These are phyloP conservation scores for Drosophila helvetica DNA, from an alignment of 2,888 invertebrate species.

Conservation along the genomic window DNA sequence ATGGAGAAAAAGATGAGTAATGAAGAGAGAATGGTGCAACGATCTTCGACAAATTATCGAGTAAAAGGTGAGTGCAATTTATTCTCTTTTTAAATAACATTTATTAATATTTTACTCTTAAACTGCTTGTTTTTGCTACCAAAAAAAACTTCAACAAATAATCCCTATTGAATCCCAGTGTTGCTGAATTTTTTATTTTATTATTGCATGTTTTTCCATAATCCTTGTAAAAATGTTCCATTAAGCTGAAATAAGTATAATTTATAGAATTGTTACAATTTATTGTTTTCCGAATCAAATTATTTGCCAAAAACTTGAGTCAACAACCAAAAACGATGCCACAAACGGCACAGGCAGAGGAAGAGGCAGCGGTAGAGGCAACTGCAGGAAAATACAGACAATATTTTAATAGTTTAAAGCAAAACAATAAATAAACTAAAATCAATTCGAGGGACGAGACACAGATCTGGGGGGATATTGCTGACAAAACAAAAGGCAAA, in stretches of 20 bases:
- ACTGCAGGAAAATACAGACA: constrained; percentile 54
- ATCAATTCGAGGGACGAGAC: constrained; percentile 66
- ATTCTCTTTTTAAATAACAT: neutral
- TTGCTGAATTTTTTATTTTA: neutral
- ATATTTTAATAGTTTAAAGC: constrained; percentile 81
- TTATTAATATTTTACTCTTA: constrained; percentile 1
- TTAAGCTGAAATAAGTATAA: constrained; percentile 70
- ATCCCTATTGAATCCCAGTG: constrained; percentile 1
- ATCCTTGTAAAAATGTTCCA: constrained; percentile 56
- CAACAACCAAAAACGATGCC: constrained; percentile 76
- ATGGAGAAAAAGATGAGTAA: too few relatives aligned
- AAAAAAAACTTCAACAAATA: neutral
- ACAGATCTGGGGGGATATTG: constrained; percentile 34
- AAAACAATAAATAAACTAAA: constrained; percentile 80
- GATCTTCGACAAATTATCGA: neutral
- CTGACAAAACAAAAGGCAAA: constrained; percentile 70
- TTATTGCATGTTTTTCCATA: constrained; percentile 31
- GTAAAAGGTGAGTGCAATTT: neutral
- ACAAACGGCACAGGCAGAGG: constrained; percentile 64
- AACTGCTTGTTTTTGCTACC: neutral
- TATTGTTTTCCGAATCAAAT: constrained; percentile 75
- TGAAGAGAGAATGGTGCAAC: too few relatives aligned
- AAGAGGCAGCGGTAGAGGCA: constrained; percentile 31
- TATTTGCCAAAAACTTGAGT: constrained; percentile 79
- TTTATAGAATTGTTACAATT: constrained; percentile 69